phyloP scores from a whole-genome alignment of 1,140 invertebrate genomes.

The Thaumatotibia leucotreta region DNA sequence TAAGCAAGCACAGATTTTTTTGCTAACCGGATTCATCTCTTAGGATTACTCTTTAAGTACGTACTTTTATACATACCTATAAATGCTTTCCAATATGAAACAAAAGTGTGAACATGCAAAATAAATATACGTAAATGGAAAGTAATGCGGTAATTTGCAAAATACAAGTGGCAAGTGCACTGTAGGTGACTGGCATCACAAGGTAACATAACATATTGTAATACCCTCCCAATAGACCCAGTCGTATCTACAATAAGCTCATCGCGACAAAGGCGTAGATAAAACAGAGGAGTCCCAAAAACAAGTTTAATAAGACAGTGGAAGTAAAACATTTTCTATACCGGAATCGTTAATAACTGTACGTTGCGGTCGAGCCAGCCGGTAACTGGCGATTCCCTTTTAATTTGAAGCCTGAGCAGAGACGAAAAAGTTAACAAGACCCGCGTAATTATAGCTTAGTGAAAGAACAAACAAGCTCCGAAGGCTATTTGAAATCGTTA shows the following conservation, averaged over 20 bases:
- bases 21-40: too few relatives aligned
- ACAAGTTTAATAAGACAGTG: constrained; percentile 69
- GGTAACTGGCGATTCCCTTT: constrained; percentile 58
- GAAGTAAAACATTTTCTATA: constrained; percentile 73
- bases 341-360: constrained; percentile 72
- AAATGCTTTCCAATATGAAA: too few relatives aligned
- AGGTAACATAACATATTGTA: too few relatives aligned
- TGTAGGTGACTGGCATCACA: too few relatives aligned
- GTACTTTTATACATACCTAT: too few relatives aligned
- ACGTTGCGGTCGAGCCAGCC: constrained; percentile 50
- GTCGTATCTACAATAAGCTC: constrained; percentile 37
- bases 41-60: too few relatives aligned
- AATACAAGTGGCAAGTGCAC: too few relatives aligned
- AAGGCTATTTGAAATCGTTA: constrained; percentile 48
- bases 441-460: constrained; percentile 65
- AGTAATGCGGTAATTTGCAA: too few relatives aligned
- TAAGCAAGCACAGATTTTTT: too few relatives aligned
- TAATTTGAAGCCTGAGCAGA: constrained; percentile 69
- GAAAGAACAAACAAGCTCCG: constrained; percentile 63
- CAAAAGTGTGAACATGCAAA: too few relatives aligned
- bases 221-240: too few relatives aligned
- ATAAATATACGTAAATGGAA: too few relatives aligned
- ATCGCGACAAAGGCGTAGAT: constrained; percentile 34
- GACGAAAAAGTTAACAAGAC: constrained; percentile 64
- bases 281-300: constrained; percentile 55